Evolutionary conservation across 2,113 vertebrate species (phyloP), one percentile per base, ranked within the genome.

Genomic region (Pseudopodoces humilis): DNA sequence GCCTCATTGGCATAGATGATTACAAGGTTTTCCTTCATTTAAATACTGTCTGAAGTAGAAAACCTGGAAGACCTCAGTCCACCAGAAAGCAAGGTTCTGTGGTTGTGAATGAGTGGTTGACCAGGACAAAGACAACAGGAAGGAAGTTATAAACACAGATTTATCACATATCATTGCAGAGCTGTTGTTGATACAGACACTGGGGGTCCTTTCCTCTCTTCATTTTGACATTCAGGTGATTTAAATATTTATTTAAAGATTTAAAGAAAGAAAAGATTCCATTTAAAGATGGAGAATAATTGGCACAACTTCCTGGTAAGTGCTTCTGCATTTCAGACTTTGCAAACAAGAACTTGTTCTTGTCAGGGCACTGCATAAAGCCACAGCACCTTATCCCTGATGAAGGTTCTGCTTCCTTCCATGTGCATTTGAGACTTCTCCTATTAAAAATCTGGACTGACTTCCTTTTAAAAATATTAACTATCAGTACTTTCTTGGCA

Each of bases 351-450:
- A 31, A 15, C 10, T 49, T 4, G 0, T 22, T 43, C 21, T 8
- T 39, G 24, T 50, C 19, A 28, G 19, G 15, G 4, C 13, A 7
- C 17, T 55, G 22, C 0, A 0, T 59, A 59, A 78, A 71, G 12
- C 6, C 50, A 64, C 11, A 25, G 13, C 13, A n/a, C 49, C 17
- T 72, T 39, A 33, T 4, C 4, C 12, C 22, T 33, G 10, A 7
- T 11, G 15, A 11, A 55, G 15, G 41, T 56, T 53, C 24, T 56
- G 11, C 33, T 76, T 86, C 17, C 13, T 83, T 49, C 21, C 5
- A 2, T 28, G 10, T 39, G 6, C 20, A 18, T 70, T 53, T 84
- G 23, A 50, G 19, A 71, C 4, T 74, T 67, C 18, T 35, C 4
- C 7, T 59, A 3, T 27, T 50, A 78, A 80, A 81, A 88, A 83